Conservation (phyloP, 2,113 vertebrate species). For the Rhineura floridana region DNA sequence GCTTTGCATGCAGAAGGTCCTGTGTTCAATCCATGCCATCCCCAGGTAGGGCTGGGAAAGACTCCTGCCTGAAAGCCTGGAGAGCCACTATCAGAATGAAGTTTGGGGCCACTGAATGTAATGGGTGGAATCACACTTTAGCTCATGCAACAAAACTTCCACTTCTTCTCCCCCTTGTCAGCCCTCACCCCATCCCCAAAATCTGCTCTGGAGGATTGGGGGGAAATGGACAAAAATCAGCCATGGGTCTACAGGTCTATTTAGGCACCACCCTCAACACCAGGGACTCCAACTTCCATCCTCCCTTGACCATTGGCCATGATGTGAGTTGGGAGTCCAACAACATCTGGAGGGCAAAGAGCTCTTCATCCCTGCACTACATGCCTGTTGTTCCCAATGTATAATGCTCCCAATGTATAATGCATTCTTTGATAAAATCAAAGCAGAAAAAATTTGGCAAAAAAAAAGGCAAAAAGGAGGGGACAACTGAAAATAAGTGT, state of each 20-base stretch:
- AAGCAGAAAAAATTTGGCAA: neutral
- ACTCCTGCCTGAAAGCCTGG: neutral
- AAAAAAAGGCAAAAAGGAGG: too few relatives aligned
- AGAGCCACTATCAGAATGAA: neutral
- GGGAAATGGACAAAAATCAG: neutral
- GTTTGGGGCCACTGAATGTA: neutral
- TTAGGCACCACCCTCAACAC: neutral
- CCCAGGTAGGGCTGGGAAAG: neutral
- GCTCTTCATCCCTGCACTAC: neutral
- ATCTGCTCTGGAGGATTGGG: too few relatives aligned
- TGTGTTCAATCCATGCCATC: neutral
- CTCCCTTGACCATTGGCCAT: neutral
- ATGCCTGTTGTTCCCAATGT: neutral
- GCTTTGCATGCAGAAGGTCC: neutral
- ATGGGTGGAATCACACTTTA: neutral
- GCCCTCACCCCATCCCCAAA: too few relatives aligned
- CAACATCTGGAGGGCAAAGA: neutral
- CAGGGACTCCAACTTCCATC: neutral
- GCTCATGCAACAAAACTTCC: too few relatives aligned
- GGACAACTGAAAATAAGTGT: neutral
- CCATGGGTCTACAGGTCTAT: neutral
- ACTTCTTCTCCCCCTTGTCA: too few relatives aligned
- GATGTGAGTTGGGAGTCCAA: neutral
- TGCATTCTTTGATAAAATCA: neutral
- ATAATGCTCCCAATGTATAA: too few relatives aligned